Conservation (phyloP, 2,888 invertebrate species). For the Subacronicta megacephala region DNA sequence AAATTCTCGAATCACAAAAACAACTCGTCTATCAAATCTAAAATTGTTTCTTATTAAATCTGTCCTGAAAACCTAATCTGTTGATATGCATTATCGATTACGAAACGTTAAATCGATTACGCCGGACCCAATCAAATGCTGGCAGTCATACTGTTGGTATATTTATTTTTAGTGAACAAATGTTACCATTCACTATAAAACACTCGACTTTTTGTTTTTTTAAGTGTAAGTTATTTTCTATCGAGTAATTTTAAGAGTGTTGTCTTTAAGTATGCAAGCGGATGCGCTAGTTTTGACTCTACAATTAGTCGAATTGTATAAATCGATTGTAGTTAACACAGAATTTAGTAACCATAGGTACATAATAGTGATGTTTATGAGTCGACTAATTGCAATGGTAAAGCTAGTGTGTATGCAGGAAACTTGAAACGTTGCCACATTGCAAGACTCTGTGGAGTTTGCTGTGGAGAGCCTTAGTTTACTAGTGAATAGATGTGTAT, state of each 20-base stretch:
- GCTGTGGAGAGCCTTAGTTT: slow-evolving; percentile 68
- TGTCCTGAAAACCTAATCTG: slow-evolving; percentile 32
- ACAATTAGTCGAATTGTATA: slow-evolving; percentile 42
- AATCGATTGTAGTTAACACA: slow-evolving; percentile 46
- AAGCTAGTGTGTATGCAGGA: slow-evolving; percentile 55
- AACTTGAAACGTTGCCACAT: slow-evolving; percentile 55
- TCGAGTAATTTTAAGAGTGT: slow-evolving; percentile 70
- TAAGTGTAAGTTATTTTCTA: slow-evolving; percentile 79
- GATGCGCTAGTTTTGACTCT: slow-evolving; percentile 29
- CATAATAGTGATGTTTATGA: slow-evolving; percentile 30
- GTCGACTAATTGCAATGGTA: slow-evolving; percentile 41
- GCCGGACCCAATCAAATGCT: slow-evolving; percentile 51
- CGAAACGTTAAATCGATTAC: slow-evolving; percentile 39
- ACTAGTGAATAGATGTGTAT: slow-evolving; percentile 79
- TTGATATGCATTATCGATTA: slow-evolving; percentile 41
- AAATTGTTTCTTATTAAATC: slow-evolving; percentile 53
- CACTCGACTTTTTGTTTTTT: slow-evolving; percentile 77
- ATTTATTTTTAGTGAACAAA: slow-evolving; percentile 85
- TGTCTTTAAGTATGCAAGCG: slow-evolving; percentile 48
- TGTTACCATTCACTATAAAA: slow-evolving; percentile 88
- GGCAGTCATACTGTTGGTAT: slow-evolving; percentile 52
- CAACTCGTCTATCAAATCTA: slow-evolving; percentile 43
- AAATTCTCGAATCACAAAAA: slow-evolving; percentile 10
- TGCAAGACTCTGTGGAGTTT: slow-evolving; percentile 46
- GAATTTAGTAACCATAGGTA: slow-evolving; percentile 50